phyloP scores from a whole-genome alignment of 2,797 vertebrate genomes.

The Trematomus bernacchii region DNA sequence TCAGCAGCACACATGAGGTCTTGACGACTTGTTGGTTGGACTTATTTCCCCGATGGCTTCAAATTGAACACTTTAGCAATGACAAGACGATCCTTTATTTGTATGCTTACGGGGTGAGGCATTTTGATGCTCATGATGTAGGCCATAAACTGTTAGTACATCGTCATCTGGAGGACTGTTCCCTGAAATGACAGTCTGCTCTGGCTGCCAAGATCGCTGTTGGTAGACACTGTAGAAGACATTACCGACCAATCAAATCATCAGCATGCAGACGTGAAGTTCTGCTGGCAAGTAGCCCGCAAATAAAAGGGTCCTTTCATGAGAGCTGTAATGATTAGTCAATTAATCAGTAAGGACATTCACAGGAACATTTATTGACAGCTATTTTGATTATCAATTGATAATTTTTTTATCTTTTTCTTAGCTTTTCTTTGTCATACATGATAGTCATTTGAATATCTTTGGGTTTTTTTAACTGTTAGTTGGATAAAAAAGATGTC shows the following conservation, averaged over 20 bases:
- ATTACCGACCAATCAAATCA: slow-evolving; percentile 38
- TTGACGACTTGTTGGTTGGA: slow-evolving; percentile 47
- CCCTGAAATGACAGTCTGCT: slow-evolving; percentile 34
- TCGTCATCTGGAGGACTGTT: slow-evolving; percentile 44
- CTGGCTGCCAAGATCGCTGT: slow-evolving; percentile 16
- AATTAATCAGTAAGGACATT: neutral
- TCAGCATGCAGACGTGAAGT: slow-evolving; percentile 4
- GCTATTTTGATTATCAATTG: neutral
- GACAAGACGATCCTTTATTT: slow-evolving; percentile 42
- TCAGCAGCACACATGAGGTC: slow-evolving; percentile 58
- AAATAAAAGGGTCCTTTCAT: neutral
- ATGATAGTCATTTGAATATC: neutral
- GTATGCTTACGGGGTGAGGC: slow-evolving; percentile 34
- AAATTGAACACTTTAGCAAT: slow-evolving; percentile 55
- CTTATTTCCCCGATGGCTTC: slow-evolving; percentile 60
- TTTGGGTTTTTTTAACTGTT: neutral
- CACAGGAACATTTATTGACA: no score
- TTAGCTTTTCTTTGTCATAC: neutral
- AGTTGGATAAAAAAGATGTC: no score
- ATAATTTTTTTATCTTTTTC: no score
- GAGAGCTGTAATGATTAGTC: neutral
- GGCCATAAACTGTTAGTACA: slow-evolving; percentile 53
- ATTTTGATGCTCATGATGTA: slow-evolving; percentile 47
- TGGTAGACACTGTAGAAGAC: slow-evolving; percentile 41
- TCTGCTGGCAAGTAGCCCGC: slow-evolving; percentile 1